Evolutionary conservation across 2,888 invertebrate species (phyloP), one percentile per base, ranked within the genome.

Genomic region (Agrochola circellaris): DNA sequence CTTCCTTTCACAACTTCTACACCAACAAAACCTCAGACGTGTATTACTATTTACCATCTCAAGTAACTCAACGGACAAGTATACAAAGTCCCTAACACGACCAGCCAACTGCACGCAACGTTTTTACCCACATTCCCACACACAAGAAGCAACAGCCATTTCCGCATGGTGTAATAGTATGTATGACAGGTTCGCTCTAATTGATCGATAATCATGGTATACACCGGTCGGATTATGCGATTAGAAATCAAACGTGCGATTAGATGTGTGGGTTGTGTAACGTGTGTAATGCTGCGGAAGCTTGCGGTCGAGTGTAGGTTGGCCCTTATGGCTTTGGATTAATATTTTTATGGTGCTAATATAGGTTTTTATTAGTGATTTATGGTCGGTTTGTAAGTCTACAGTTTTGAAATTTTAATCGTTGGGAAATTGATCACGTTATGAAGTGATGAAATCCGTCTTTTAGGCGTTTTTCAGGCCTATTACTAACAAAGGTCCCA

Each of bases 161-260:
- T 91, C 91, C 91, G 89, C 89, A 81, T 84, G 79, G 75, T 75
- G 84, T 89, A 89, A 88, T 87, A 73, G 84, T 83, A 84, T 87
- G 84, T 89, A 91, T 90, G 88, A 89, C 89, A 89, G 78, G 83
- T 85, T 70, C 82, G 84, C 73, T 87, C 81, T 87, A 87, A 90
- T 91, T 89, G 82, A 69, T 75, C 58, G 58, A 65, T 75, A 69
- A 84, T 79, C 79, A 71, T 76, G 58, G 81, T 73, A 69, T 70
- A 66, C 45, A 23, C 68, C 58, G 65, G 56, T 83, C 76, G 71
- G 85, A 75, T 84, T 84, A 85, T 85, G 70, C 79, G 84, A 86
- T 84, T 84, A 80, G 86, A 84, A 84, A 86, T 86, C 74, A 80
- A 84, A 74, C 77, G 54, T 61, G 75, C 34, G 54, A 72, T 79